phyloP scores from a whole-genome alignment of 2,888 invertebrate species.

The Philereme vetulata region DNA sequence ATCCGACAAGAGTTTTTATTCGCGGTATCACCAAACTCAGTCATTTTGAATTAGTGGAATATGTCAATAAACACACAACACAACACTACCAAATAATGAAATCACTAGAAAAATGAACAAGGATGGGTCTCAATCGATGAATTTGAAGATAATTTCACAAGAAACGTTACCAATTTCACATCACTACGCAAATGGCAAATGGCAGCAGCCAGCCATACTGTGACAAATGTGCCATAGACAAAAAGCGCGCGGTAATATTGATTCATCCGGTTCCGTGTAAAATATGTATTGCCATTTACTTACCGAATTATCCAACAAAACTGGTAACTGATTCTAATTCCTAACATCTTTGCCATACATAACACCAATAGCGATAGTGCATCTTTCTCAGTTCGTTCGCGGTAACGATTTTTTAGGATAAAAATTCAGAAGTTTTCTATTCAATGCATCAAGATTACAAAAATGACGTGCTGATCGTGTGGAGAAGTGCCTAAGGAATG shows the following conservation, averaged over 20 bases:
- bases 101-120: conserved; percentile 34
- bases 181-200: conserved; percentile 39
- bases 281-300: not conserved
- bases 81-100: conserved; percentile 34
- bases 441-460: no score
- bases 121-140: conserved; percentile 36
- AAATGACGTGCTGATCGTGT: not conserved
- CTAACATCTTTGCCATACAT: no score
- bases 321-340: no score
- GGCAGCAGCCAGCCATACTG: conserved; percentile 4
- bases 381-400: no score
- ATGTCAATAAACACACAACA: conserved; percentile 30
- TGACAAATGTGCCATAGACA: conserved; percentile 2
- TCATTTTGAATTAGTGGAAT: conserved; percentile 56
- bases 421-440: no score
- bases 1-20: conserved; percentile 75
- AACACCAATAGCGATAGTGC: no score
- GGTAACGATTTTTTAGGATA: no score
- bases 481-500: not conserved
- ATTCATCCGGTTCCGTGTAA: conserved; percentile 20
- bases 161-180: conserved; percentile 42
- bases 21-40: conserved; percentile 56
- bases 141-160: conserved; percentile 22
- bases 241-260: not conserved
- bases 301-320: no score